Percentiles rank a stretch among this genome's conserved stretches.
phyloP scores from a whole-genome alignment of 2,888 invertebrate species.

The Chymomyza caudatula region DNA sequence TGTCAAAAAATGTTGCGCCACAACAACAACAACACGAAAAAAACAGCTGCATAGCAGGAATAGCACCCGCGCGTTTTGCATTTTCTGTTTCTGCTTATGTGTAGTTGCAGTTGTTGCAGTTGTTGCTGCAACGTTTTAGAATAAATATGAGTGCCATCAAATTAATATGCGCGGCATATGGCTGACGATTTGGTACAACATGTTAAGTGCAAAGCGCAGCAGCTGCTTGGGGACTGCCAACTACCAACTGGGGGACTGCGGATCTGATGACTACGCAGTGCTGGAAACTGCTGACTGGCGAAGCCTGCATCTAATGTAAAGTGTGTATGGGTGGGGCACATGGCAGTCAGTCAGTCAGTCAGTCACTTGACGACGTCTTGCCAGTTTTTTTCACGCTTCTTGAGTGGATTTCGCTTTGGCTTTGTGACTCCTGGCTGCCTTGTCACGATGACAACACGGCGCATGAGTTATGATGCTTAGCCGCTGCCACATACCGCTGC shows the following conservation, averaged over 20 bases:
- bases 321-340: background rate
- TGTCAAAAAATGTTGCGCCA: conserved; percentile 65
- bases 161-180: conserved; percentile 73
- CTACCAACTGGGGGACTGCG: background rate
- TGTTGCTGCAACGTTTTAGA: conserved; percentile 42
- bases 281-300: conserved; percentile 57
- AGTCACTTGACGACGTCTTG: background rate
- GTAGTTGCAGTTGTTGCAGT: conserved; percentile 27
- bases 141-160: conserved; percentile 74
- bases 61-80: background rate
- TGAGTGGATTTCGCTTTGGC: conserved; percentile 31
- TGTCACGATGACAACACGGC: conserved; percentile 34
- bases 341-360: background rate
- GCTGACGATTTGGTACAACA: conserved; percentile 73
- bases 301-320: background rate
- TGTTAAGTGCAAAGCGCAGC: conserved; percentile 67
- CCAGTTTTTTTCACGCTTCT: conserved; percentile 59
- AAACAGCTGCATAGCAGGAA: background rate
- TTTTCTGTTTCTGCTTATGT: conserved; percentile 35
- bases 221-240: background rate
- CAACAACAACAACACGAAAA: conserved; percentile 11
- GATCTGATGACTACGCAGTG: background rate
- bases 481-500: conserved; percentile 40
- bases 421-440: background rate
- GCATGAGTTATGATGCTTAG: conserved; percentile 69